These are phyloP conservation scores for Gnathonemus longibarbis DNA, from an alignment of 2,113 vertebrate species.

Conservation along the genomic window DNA sequence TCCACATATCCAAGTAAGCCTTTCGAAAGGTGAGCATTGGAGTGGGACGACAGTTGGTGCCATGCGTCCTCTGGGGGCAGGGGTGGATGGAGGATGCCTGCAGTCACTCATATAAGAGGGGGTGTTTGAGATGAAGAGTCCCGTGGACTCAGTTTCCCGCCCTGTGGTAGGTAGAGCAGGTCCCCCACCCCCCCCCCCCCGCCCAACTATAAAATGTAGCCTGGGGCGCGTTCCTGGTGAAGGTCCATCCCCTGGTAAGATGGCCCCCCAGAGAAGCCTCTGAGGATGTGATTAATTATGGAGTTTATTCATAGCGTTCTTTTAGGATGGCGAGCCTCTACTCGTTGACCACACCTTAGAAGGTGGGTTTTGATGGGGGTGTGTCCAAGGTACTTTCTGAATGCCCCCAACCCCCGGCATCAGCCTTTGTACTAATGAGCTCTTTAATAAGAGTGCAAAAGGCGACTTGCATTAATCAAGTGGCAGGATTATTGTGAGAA, in stretches of 20 bases:
- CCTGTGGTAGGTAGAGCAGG: conserved; percentile 1
- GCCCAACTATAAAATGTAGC: conserved; percentile 23
- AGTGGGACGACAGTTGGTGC: neutral
- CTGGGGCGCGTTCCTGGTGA: conserved; percentile 9
- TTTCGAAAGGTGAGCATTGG: neutral
- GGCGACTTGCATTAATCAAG: conserved; percentile 62
- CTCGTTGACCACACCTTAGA: conserved; percentile 19
- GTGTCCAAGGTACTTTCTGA: neutral
- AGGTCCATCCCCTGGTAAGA: conserved; percentile 13
- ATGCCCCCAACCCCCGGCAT: neutral
- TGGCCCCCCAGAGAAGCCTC: neutral
- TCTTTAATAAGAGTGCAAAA: conserved; percentile 68
- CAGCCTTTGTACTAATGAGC: conserved; percentile 61
- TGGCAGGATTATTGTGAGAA: conserved; percentile 61
- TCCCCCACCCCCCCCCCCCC: neutral
- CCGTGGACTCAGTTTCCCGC: conserved; percentile 6
- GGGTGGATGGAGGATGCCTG: neutral
- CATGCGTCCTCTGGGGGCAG: neutral
- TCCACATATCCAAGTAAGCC: neutral
- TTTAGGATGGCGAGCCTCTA: neutral
- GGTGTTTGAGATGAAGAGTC: conserved; percentile 3
- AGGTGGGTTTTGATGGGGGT: conserved; percentile 6
- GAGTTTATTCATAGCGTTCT: conserved; percentile 18
- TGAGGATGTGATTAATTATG: conserved; percentile 24
- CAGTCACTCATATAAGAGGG: neutral